Conservation (phyloP, 2,113 vertebrate genomes). For the Salvelinus sp. region DNA sequence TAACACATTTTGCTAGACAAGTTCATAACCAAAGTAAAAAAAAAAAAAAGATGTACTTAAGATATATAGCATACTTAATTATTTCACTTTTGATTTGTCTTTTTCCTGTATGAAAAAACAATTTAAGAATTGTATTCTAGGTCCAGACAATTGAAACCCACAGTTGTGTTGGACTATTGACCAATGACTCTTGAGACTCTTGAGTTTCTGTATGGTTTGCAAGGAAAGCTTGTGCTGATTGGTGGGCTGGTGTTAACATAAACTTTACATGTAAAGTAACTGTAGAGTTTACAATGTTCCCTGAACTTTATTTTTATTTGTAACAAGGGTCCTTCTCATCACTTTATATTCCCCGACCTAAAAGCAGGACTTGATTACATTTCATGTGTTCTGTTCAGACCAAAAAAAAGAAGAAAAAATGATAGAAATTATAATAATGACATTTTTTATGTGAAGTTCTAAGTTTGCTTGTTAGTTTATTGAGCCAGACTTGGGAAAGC, state of each 20-base stretch:
- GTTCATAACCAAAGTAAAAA: slow-evolving; percentile 78
- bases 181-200: slow-evolving; percentile 66
- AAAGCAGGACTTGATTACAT: slow-evolving; percentile 67
- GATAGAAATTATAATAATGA: slow-evolving; percentile 71
- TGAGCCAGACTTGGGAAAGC: slow-evolving; percentile 71
- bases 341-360: slow-evolving; percentile 75
- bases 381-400: slow-evolving; percentile 81
- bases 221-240: slow-evolving; percentile 79
- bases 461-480: slow-evolving; percentile 65
- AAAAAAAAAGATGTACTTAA: slow-evolving; percentile 70
- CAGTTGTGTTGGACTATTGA: slow-evolving; percentile 61
- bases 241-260: slow-evolving; percentile 72
- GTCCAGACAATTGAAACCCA: slow-evolving; percentile 65
- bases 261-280: slow-evolving; percentile 56
- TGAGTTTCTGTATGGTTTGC: slow-evolving; percentile 60
- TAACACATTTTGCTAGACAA: slow-evolving; percentile 77
- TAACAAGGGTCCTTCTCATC: slow-evolving; percentile 72
- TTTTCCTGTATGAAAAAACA: slow-evolving; percentile 72
- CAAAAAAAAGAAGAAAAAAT: slow-evolving; percentile 80
- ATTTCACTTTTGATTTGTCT: slow-evolving; percentile 69
- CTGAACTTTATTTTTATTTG: slow-evolving; percentile 58
- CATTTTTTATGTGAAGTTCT: slow-evolving; percentile 76
- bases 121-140: slow-evolving; percentile 73
- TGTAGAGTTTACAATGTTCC: slow-evolving; percentile 58
- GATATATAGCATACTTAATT: slow-evolving; percentile 80